Evolutionary conservation across 2,888 invertebrate genomes (phyloP), one percentile per base, ranked within the genome.

Genomic region (Anoplius nigerrimus): DNA sequence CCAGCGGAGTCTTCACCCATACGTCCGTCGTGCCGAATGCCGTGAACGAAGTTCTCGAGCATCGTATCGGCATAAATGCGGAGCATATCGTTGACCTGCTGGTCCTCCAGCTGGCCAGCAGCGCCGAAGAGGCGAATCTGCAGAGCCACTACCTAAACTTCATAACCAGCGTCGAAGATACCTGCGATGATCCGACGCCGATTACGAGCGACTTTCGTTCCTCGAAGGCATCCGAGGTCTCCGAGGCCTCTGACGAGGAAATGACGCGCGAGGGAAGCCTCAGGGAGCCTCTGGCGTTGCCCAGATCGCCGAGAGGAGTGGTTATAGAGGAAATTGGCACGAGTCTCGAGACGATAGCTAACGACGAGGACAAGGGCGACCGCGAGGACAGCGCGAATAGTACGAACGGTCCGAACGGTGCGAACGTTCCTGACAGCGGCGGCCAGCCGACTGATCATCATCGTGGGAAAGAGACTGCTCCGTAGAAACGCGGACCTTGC

Each of bases 251-350:
- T 42, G 42, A 42, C 13, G 48, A 48, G 16, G 34, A 18, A 21
- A 15, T 24, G 24, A 18, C 16, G n/a, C 48, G 63, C n/a, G 21
- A 62, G 11, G 42, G 62, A 68, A 67, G 78, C 59, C 16, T 72
- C n/a, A 69, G 75, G 34, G 82, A 84, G 61, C 80, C 82, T 5
- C 43, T 81, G 24, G 82, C 81, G 1, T 61, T 79, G 15, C 72
- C 82, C 16, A 75, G 69, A 3, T 65, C 69, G 16, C 72, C 81
- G 8, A 73, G 71, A 15, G 80, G 84, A n/a, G 64, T 86, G 2
- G 64, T 86, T 11, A 87, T 88, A 66, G 87, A 88, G 61, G 88
- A 88, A 59, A 71, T 88, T n/a, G 78, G 42, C 80, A 43, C 24
- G 16, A 78, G 69, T 21, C 62, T 76, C 11, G 80, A 78, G 13